Base-by-base conservation (phyloP, 1,140 invertebrate species). In the Pseudomyrmex concolor region DNA sequence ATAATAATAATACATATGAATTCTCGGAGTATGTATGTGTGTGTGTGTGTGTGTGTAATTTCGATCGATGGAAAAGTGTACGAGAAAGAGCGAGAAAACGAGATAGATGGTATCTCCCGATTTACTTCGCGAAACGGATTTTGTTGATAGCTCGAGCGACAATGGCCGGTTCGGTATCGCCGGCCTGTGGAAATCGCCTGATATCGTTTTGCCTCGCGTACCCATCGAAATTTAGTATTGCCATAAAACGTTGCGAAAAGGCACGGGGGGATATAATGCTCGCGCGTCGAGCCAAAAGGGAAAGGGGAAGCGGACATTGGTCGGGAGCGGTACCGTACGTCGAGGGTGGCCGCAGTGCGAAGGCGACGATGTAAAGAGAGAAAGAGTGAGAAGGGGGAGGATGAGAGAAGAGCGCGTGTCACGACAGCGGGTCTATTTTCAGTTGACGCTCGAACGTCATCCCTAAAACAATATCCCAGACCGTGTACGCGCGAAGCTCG, bases 401-500 rank as follows among this genome's bases (percentile, higher is more conserved):
- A 60, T 74, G 70, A 66, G 62, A 76, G 62, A 76, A 25, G 62
- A 25, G 50, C 51, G 66, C 59, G 51, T 73, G 83, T 71, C 60
- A 84, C 83, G 63, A 59, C 74, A 60, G 22, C 68, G 73, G 81
- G 84, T 86, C 84, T 87, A 89, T 89, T 90, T 85, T 84, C 78
- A 81, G 67, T 80, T 84, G 84, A 86, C 86, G 84, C 84, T 84
- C 82, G 86, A 84, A 84, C 86, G 67, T 62, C 63, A 71, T 59
- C 86, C 86, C 86, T 85, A 88, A 89, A 89, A 89, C 85, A 89
- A 88, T 90, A 90, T 88, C 76, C 60, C 68, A 34, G 45, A 78
- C 45, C 60, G 48, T 64, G 60, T 76, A 43, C 48, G 57, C 60
- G 50, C 55, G 45, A 12, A 50, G 51, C 67, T 25, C 10, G 81